These are phyloP conservation scores for Mechanitis messenoides DNA, from an alignment of 2,888 invertebrate genomes.

Conservation along the genomic window DNA sequence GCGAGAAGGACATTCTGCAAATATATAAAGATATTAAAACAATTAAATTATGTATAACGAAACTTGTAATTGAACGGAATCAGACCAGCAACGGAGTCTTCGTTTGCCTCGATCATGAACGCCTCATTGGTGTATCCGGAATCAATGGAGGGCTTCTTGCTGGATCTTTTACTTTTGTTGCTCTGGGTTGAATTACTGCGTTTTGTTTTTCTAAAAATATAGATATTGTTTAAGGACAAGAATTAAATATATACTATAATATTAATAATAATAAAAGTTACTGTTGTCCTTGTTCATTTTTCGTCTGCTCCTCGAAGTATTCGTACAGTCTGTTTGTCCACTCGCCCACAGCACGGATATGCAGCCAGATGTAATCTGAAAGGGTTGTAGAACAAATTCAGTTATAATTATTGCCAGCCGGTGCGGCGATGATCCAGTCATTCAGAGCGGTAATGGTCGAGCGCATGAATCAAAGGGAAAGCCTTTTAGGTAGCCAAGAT, in stretches of 20 bases:
- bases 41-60: constrained; percentile 59
- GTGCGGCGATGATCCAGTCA: too few relatives aligned
- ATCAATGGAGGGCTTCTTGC: constrained; percentile 59
- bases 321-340: constrained; percentile 93
- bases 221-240: constrained; percentile 5
- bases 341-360: constrained; percentile 94
- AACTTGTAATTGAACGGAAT: constrained; percentile 33
- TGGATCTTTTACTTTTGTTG: constrained; percentile 38
- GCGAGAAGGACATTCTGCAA: neutral
- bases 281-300: constrained; percentile 74
- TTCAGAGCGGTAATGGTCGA: too few relatives aligned
- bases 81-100: constrained; percentile 36
- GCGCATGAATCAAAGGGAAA: too few relatives aligned
- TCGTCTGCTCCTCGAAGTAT: constrained; percentile 89
- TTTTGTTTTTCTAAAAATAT: constrained; percentile 41
- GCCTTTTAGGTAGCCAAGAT: too few relatives aligned
- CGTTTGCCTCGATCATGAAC: constrained; percentile 44
- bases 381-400: neutral
- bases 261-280: constrained; percentile 28
- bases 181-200: constrained; percentile 53
- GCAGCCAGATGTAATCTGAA: constrained; percentile 92
- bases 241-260: neutral
- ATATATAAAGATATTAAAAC: too few relatives aligned
- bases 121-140: constrained; percentile 54
- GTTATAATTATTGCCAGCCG: too few relatives aligned